A percentile compares a stretch with the other conserved stretches of the same genome.
These are phyloP conservation scores for Andrena marginata DNA, from an alignment of 2,888 invertebrate species.

Conservation along the genomic window DNA sequence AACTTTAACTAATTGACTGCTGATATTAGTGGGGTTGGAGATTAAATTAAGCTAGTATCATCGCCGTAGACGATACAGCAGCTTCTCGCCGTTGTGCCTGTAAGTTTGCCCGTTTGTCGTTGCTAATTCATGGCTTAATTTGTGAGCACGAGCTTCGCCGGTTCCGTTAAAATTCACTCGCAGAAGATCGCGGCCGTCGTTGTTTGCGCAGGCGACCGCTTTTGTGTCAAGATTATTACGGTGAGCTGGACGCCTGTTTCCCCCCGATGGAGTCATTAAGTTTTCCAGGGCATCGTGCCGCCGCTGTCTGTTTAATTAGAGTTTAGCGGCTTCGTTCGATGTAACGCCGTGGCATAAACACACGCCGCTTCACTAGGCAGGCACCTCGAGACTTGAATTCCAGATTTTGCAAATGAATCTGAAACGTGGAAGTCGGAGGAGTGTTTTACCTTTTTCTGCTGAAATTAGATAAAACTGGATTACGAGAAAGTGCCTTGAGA, in stretches of 20 bases:
- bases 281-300: slow-evolving; percentile 25
- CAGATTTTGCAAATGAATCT: background rate
- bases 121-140: slow-evolving; percentile 43
- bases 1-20: background rate
- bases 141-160: slow-evolving; percentile 9
- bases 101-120: slow-evolving; percentile 43
- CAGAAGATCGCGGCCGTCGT: background rate
- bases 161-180: slow-evolving; percentile 29
- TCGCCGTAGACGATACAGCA: background rate
- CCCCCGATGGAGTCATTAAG: slow-evolving; percentile 33
- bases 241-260: slow-evolving; percentile 18
- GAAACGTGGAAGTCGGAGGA: background rate
- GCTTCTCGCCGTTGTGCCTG: slow-evolving; percentile 3
- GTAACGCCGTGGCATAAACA: slow-evolving; percentile 13
- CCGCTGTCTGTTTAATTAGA: slow-evolving; percentile 45
- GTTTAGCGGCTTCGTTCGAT: slow-evolving; percentile 36
- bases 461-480: background rate
- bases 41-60: slow-evolving; percentile 11
- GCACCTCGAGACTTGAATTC: background rate
- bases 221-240: slow-evolving; percentile 38
- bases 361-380: background rate
- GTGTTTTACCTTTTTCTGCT: background rate
- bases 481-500: background rate
- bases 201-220: background rate
- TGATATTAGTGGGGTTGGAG: slow-evolving; percentile 5